Evolutionary conservation across 2,888 invertebrate species (phyloP), one percentile per base, ranked within the genome.

Genomic region (Therioaphis trifolii): DNA sequence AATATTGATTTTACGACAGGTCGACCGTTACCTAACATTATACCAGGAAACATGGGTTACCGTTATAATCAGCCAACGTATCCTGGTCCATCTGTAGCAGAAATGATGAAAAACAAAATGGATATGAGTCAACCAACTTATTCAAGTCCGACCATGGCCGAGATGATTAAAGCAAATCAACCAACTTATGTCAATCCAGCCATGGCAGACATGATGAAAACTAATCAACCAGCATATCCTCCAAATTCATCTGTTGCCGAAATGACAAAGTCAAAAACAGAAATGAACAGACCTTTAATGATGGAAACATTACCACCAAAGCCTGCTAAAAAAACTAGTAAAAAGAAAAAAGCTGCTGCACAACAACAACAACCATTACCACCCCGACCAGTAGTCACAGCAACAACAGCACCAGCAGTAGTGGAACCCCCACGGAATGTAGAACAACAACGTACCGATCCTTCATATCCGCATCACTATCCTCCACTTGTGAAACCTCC

Each of bases 401-500:
- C 85, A 27, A 78, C 84, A n/a, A 71, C 58, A 63, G 66, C 71
- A 4, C 63, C 84, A 14, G 43, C 69, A 11, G 84, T 78, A 40
- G 79, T 63, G 43, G 84, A 85, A 78, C 84, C 85, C 66, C 75
- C 85, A 35, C 66, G 58, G 46, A 40, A n/a, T 58, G 61, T 66
- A 2, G 82, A 82, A 18, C 82, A 29, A 24, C 46, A 71, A 21
- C 76, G 82, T 35, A 43, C 71, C 12, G 69, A 68, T n/a, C 69
- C 69, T 0, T 24, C 74, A 1, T 82, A 84, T 55, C 66, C 71
- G 29, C 78, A 75, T 76, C 76, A 84, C 24, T 76, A 85, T 87
- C 92, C 92, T 86, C 90, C 92, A 18, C 92, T 92, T 86, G 90
- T 91, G 1, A 91, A 91, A 9, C 87, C 91, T 21, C 92, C 91